Evolutionary conservation across 2,797 vertebrate genomes (phyloP).

Genomic region (Euthynnus affinis): DNA sequence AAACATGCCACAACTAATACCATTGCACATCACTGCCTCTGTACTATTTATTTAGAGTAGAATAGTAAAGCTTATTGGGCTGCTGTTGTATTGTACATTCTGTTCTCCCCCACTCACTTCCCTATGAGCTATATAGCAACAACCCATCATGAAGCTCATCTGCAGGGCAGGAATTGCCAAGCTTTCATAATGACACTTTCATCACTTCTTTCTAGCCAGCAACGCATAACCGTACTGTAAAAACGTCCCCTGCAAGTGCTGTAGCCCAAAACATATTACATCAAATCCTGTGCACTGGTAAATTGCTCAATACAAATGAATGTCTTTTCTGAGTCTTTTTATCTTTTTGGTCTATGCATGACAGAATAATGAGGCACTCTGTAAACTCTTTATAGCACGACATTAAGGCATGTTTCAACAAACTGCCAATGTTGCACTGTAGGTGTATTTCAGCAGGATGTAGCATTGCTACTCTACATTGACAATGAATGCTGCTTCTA

Average conservation of each 20-base stretch:
- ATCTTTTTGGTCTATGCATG: too few relatives aligned
- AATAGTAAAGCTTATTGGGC: conserved; percentile 3
- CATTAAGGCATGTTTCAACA: conserved; percentile 20
- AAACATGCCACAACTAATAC: not conserved
- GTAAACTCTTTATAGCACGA: not conserved
- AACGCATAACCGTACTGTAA: not conserved
- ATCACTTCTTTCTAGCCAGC: not conserved
- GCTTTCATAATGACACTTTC: conserved; percentile 37
- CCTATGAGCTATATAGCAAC: conserved; percentile 60
- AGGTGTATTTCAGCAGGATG: conserved; percentile 34
- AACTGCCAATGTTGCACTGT: not conserved
- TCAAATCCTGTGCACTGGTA: conserved; percentile 17
- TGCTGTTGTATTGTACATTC: conserved; percentile 36
- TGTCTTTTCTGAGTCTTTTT: not conserved
- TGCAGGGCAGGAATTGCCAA: conserved; percentile 21
- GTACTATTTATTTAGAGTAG: not conserved
- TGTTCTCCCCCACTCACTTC: conserved; percentile 32
- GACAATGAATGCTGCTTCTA: conserved; percentile 24
- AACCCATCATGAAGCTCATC: not conserved
- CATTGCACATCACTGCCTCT: not conserved
- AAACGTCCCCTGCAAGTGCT: not conserved
- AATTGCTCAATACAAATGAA: conserved; percentile 2
- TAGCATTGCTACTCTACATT: not conserved
- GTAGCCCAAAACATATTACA: not conserved
- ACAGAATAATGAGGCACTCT: not conserved